A percentile compares a stretch with the other conserved stretches of the same genome.
These are phyloP conservation scores for Chinchilla lanigera DNA, from an alignment of 2,113 vertebrate species.

Conservation along the genomic window DNA sequence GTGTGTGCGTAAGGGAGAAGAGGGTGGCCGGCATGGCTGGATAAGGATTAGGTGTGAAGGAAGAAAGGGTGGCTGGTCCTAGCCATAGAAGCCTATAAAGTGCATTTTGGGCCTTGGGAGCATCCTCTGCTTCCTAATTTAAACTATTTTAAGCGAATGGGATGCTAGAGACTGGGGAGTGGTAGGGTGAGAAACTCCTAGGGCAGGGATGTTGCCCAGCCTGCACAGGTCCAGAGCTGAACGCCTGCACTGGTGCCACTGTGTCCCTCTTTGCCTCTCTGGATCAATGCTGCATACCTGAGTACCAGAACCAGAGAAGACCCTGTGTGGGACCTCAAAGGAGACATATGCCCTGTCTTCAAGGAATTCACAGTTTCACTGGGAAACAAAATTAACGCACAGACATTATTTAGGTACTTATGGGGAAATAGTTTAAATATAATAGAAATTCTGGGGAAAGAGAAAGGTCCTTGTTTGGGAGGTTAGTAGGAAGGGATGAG, in stretches of 20 bases:
- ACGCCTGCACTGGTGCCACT: rapidly evolving
- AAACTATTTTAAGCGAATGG: neutral
- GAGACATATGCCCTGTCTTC: neutral
- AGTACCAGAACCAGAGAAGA: neutral
- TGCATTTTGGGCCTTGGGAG: neutral
- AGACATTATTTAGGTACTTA: neutral
- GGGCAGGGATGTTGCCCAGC: neutral
- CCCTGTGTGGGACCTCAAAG: neutral
- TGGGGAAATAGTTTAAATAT: neutral
- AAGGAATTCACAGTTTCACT: neutral
- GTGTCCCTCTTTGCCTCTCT: neutral
- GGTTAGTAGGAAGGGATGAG: neutral
- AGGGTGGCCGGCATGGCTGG: no score
- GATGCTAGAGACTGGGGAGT: neutral
- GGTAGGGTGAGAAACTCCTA: neutral
- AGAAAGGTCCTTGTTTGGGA: neutral
- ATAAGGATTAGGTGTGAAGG: neutral
- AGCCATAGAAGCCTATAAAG: neutral
- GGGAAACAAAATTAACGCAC: neutral
- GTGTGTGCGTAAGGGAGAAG: neutral
- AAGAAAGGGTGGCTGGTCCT: neutral
- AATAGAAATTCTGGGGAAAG: neutral
- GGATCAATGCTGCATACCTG: rapidly evolving
- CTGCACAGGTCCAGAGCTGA: neutral
- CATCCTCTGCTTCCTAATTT: neutral